Conservation (phyloP, 2,888 invertebrate genomes). For the Erynnis tages region DNA sequence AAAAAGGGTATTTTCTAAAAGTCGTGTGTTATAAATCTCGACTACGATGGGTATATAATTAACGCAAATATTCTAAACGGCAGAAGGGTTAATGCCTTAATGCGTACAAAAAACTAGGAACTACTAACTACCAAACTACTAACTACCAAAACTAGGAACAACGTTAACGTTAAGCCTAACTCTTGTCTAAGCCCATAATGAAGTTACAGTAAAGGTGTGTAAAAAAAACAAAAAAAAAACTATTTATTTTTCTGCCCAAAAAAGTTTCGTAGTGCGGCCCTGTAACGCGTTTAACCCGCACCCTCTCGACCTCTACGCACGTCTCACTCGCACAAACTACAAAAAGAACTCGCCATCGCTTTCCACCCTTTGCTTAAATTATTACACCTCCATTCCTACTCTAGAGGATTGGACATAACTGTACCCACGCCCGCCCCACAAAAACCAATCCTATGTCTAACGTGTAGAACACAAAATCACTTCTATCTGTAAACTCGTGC, state of each 20-base stretch:
- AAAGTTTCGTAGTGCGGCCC: conserved; percentile 46
- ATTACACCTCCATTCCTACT: conserved; percentile 68
- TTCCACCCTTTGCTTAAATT: conserved; percentile 81
- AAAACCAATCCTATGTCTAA: conserved; percentile 43
- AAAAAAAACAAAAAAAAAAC: conserved; percentile 23
- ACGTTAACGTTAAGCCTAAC: too few species aligned
- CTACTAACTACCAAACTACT: too few species aligned
- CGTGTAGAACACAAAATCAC: conserved; percentile 38
- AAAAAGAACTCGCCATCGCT: conserved; percentile 80
- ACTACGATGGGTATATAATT: too few species aligned
- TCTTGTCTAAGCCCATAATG: too few species aligned
- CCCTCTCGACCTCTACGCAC: conserved; percentile 77
- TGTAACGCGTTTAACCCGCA: conserved; percentile 73
- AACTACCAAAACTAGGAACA: too few species aligned
- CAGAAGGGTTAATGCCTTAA: too few species aligned
- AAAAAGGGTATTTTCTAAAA: too few species aligned
- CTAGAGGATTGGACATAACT: conserved; percentile 49
- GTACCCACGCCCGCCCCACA: conserved; percentile 33
- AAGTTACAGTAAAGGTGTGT: not conserved
- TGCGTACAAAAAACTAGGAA: too few species aligned
- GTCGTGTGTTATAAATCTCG: too few species aligned
- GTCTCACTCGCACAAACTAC: conserved; percentile 81
- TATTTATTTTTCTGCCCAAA: conserved; percentile 25
- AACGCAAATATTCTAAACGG: too few species aligned
- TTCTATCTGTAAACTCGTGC: conserved; percentile 39